phyloP scores from a whole-genome alignment of 2,113 vertebrate genomes.

The Physeter macrocephalus region DNA sequence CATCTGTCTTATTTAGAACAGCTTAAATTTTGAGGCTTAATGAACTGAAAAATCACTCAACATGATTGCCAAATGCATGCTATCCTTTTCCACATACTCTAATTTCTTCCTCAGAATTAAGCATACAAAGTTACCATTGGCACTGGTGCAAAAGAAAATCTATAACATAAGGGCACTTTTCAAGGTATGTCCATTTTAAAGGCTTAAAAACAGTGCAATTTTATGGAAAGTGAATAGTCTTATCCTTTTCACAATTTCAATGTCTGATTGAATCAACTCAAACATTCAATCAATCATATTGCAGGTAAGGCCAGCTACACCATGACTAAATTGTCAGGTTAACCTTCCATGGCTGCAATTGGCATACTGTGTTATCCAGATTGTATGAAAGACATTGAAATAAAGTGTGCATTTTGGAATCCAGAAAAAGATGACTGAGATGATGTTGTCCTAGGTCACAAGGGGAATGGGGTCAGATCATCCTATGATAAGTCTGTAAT shows the following conservation, averaged over 20 bases:
- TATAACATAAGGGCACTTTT: slow-evolving; percentile 54
- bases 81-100: slow-evolving; percentile 2
- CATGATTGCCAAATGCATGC: slow-evolving; percentile 47
- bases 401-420: neutral
- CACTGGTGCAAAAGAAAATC: slow-evolving; percentile 59
- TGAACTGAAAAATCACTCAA: slow-evolving; percentile 65
- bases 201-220: slow-evolving; percentile 57
- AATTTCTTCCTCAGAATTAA: slow-evolving; percentile 36
- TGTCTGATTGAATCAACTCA: slow-evolving; percentile 63
- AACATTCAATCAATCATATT: slow-evolving; percentile 63
- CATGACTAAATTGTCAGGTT: slow-evolving; percentile 55
- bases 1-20: slow-evolving; percentile 65
- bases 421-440: neutral
- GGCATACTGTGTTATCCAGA: slow-evolving; percentile 46
- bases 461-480: neutral
- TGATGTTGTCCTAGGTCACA: slow-evolving; percentile 3
- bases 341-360: slow-evolving; percentile 58
- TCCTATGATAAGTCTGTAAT: neutral
- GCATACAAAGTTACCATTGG: slow-evolving; percentile 46
- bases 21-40: slow-evolving; percentile 59
- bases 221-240: slow-evolving; percentile 66
- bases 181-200: slow-evolving; percentile 64
- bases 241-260: slow-evolving; percentile 54
- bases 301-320: slow-evolving; percentile 46
- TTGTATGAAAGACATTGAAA: slow-evolving; percentile 37